Evolutionary conservation across 1,140 invertebrate genomes (phyloP).

Genomic region (Hetaerina americana): DNA sequence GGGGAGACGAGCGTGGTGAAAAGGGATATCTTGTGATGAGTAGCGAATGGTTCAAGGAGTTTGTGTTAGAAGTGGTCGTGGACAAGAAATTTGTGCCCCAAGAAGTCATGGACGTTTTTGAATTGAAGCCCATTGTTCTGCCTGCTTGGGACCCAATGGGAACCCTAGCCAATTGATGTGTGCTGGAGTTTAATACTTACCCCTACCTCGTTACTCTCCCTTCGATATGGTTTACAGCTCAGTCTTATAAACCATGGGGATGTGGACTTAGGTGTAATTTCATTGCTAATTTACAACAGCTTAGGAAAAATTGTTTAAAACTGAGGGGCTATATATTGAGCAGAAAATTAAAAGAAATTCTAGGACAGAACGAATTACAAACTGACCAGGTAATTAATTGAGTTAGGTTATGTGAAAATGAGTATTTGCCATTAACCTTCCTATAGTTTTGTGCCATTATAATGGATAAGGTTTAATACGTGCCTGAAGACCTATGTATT

Average conservation of each 20-base stretch:
- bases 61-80: conserved; percentile 79
- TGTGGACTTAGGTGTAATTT: background rate
- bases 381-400: no score
- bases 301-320: background rate
- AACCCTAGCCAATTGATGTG: conserved; percentile 43
- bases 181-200: background rate
- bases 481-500: background rate
- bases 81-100: conserved; percentile 67
- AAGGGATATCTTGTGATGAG: conserved; percentile 78
- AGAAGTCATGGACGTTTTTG: conserved; percentile 60
- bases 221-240: background rate
- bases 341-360: no score
- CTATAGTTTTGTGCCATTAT: background rate
- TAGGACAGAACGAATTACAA: no score
- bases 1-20: conserved; percentile 77
- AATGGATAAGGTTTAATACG: background rate
- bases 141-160: conserved; percentile 93
- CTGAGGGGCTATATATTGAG: background rate
- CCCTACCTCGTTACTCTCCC: background rate
- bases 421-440: no score
- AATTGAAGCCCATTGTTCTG: conserved; percentile 58
- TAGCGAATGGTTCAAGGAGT: conserved; percentile 76
- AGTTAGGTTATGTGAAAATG: no score
- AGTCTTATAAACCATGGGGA: background rate
- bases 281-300: background rate